Conservation (phyloP, 2,113 vertebrate genomes). For the Gambusia holbrooki region DNA sequence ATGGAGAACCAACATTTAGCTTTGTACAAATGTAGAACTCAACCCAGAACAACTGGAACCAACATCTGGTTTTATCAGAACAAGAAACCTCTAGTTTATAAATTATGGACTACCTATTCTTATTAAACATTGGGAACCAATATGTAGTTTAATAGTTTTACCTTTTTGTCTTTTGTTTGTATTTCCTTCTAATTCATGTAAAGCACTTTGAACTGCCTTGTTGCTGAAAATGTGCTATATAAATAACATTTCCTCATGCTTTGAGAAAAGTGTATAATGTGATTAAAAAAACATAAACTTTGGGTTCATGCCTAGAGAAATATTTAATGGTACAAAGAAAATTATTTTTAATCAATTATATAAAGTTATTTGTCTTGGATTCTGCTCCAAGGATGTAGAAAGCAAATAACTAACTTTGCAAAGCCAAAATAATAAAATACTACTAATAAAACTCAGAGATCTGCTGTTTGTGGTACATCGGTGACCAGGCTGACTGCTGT, state of each 20-base stretch:
- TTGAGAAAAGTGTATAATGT: slow-evolving; percentile 9
- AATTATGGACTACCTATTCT: too few species aligned
- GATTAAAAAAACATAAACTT: not conserved
- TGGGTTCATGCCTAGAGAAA: not conserved
- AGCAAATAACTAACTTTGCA: not conserved
- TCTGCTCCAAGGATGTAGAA: not conserved
- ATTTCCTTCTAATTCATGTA: too few species aligned
- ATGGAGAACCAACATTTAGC: too few species aligned
- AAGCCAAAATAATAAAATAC: not conserved
- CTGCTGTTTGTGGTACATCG: not conserved
- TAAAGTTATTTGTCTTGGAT: not conserved
- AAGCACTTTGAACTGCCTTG: too few species aligned
- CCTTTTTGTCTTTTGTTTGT: too few species aligned
- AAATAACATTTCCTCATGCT: not conserved
- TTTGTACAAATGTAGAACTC: too few species aligned
- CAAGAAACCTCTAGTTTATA: too few species aligned
- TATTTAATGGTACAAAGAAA: not conserved
- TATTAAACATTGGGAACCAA: too few species aligned
- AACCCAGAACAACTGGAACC: too few species aligned
- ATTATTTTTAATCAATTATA: not conserved
- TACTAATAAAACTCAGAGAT: not conserved
- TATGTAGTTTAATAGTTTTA: too few species aligned
- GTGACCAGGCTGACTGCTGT: not conserved
- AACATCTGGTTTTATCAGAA: too few species aligned
- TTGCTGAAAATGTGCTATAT: too few species aligned